Evolutionary conservation across 37 sponge, comb jelly and placozoan species (phyloP).

Genomic region (Haliclona indistincta): DNA sequence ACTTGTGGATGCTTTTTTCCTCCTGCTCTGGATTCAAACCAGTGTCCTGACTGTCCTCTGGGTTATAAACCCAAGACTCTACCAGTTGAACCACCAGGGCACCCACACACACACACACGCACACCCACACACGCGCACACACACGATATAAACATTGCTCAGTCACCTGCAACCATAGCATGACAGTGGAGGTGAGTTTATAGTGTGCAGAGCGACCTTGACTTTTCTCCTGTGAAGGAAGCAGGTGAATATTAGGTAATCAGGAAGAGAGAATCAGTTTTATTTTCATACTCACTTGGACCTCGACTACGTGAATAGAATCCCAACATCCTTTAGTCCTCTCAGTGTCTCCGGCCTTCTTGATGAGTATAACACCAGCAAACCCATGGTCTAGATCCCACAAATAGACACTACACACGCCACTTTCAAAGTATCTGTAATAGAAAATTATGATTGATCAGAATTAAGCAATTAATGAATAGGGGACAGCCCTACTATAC

Average conservation of each 20-base stretch:
- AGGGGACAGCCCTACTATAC: no score
- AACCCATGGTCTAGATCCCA: constrained; percentile 98
- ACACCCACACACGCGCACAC: no score
- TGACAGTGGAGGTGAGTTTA: constrained; percentile 97
- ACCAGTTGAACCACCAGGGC: no score
- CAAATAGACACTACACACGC: constrained; percentile 92
- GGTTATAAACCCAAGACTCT: no score
- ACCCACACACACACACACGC: no score
- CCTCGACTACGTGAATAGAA: constrained; percentile 97
- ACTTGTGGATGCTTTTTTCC: no score
- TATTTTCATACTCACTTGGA: constrained; percentile 52
- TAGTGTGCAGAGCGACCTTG: constrained; percentile 90
- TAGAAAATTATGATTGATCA: no score
- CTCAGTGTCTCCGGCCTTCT: constrained; percentile 95
- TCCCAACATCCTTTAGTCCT: constrained; percentile 98
- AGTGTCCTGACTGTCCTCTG: no score
- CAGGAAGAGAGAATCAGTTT: neutral
- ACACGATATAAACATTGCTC: no score
- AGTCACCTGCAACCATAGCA: constrained; percentile 89
- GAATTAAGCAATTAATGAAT: no score
- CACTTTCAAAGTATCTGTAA: constrained; percentile 90
- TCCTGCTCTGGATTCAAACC: no score
- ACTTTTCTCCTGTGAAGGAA: constrained; percentile 84
- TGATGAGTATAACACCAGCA: constrained; percentile 93
- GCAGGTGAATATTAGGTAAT: neutral